Base-by-base conservation (phyloP, 2,113 vertebrate genomes). In the Uria lomvia region DNA sequence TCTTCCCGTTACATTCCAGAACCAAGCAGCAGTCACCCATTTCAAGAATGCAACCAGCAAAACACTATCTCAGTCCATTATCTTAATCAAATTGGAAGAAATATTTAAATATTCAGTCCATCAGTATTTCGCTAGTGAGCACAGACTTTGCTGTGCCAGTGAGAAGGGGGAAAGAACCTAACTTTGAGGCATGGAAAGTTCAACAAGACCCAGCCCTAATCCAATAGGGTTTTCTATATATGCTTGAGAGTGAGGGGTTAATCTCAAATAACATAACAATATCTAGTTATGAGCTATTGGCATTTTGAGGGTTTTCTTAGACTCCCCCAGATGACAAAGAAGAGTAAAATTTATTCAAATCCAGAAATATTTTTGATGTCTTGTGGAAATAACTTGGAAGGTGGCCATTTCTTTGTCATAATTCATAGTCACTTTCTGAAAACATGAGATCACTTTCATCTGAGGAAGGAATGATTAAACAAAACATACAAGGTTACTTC, bases 11-110 rank as follows among this genome's bases (percentile, higher is more conserved):
- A 76, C 80, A 87, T 90, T 95, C 91, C 86, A 92, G 59, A 94
- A 79, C 42, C 66, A 79, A 95, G 77, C 74, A 97, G 81, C 92
- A 94, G 55, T 94, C 85, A 96, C 52, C 70, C 80, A 75, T 96
- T 87, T 91, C 84, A 96, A 76, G 84, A 94, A 94, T 74, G 84
- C 62, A 87, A 55, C 52, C 42, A 82, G 87, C 56, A 85, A 91
- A 96, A 94, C 73, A 90, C n/a, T 58, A 80, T 88, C 78, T 88
- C 52, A 26, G 76, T 67, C 76, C 92, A 84, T 84, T 94, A 88
- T 90, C 75, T 89, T 94, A 47, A 94, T 72, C 45, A 62, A 70
- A 72, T 53, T 90, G 89, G 66, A 95, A 85, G 92, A 62, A 59
- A 59, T 15, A 62, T 19, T 47, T 20, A 47, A 95, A 85, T 72